Base-by-base conservation (phyloP, 2,113 vertebrate genomes). In the Sander vitreus region DNA sequence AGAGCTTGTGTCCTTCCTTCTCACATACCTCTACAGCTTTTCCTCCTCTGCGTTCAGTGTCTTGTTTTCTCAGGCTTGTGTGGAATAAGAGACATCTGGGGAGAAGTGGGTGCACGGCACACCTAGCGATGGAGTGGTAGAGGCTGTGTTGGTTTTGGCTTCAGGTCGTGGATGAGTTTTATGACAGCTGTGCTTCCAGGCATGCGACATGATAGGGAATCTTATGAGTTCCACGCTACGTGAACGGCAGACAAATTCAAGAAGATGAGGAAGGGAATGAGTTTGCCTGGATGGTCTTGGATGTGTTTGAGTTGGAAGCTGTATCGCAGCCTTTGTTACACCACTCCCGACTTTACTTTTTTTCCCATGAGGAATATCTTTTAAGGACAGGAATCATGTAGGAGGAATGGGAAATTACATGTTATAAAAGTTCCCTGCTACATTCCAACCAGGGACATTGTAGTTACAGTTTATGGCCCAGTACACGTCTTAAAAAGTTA, bases 51-150 rank as follows among this genome's bases (percentile, higher is more conserved):
- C 77, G 63, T 54, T 68, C 62, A 6, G 43, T 16, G 48, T 70
- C 76, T 79, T 89, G 87, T 90, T 89, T 93, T 93, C 88, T 86
- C 76, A 86, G 86, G 74, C 83, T 83, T 14, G 55, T 74, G 85
- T 73, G 76, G 82, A 90, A 85, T 82, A 77, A 69, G 76, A 90
- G 60, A 84, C 84, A 75, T 91, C 80, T 87, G 81, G 59, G 63
- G 74, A 45, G 65, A 63, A 63, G 58, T 27, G 72, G 72, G 36
- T 63, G 63, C 64, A 39, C 60, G 5, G 39, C 48, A 60, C 59
- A 78, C 54, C 45, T 10, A 15, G 39, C 6, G 43, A 80, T 1
- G 65, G 54, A 66, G 54, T 3, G 0, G 69, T 21, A 3, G 30
- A 86, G 36, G 45, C 66, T 21, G 36, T 36, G 80, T 78, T 82